phyloP scores from a whole-genome alignment of 2,797 vertebrate genomes.

The Emys orbicularis region DNA sequence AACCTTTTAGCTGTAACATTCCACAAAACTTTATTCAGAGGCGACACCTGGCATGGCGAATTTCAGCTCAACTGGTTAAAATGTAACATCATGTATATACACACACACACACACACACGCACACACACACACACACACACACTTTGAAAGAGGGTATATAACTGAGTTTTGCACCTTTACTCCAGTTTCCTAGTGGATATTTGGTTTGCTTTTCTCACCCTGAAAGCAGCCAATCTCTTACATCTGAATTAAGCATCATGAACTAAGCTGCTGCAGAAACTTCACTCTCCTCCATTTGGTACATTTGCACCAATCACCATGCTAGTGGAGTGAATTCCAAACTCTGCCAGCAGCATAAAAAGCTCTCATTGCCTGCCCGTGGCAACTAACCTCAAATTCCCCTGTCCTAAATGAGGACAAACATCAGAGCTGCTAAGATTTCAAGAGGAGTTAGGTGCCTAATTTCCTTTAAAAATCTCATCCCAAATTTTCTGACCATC shows the following conservation, averaged over 20 bases:
- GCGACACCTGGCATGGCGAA: background rate
- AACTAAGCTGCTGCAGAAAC: background rate
- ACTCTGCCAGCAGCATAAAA: background rate
- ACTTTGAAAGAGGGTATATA: background rate
- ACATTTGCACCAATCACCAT: background rate
- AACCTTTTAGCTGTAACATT: too few species aligned
- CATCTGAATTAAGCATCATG: background rate
- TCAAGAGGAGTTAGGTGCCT: background rate
- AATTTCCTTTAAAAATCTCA: too few species aligned
- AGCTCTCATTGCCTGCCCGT: background rate
- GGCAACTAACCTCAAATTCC: background rate
- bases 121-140: too few species aligned
- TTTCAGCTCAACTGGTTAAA: background rate
- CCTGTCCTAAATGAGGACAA: background rate
- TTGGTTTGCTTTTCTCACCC: background rate
- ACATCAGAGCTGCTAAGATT: background rate
- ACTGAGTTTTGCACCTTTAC: background rate
- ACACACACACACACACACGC: too few species aligned
- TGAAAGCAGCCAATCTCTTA: background rate
- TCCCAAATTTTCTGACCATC: too few species aligned
- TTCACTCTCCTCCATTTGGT: background rate
- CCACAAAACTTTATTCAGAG: background rate
- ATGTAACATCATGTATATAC: too few species aligned
- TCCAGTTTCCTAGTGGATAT: too few species aligned
- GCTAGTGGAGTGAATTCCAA: background rate